These are phyloP conservation scores for Neosalanx taihuensis DNA, from an alignment of 2,797 vertebrate species.

Conservation along the genomic window DNA sequence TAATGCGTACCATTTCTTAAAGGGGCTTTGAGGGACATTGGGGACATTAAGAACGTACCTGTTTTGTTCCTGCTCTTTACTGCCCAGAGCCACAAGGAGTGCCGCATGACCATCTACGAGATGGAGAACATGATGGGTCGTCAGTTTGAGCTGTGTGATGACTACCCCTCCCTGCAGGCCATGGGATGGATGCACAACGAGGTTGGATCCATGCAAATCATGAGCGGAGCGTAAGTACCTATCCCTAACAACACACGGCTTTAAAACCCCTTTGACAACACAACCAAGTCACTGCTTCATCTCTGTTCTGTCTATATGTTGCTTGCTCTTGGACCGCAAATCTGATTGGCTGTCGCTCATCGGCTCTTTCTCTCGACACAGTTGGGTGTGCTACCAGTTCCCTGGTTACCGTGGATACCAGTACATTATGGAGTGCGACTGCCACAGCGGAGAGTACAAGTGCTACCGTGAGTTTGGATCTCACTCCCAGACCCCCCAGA, in stretches of 20 bases:
- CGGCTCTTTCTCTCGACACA: constrained; percentile 47
- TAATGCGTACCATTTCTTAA: not conserved
- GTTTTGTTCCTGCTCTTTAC: not conserved
- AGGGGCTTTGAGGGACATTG: too few relatives aligned
- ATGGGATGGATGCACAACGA: constrained; percentile 92
- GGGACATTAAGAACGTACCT: not conserved
- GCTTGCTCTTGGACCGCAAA: not conserved
- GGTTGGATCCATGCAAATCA: constrained; percentile 86
- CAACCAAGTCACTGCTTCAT: not conserved
- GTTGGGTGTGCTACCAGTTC: constrained; percentile 93
- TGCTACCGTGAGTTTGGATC: constrained; percentile 89
- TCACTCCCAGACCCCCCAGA: constrained; percentile 88
- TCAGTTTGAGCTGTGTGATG: constrained; percentile 87
- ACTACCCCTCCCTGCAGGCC: constrained; percentile 90
- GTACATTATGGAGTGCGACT: constrained; percentile 90
- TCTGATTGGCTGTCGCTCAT: constrained; percentile 1
- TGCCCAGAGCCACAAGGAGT: constrained; percentile 82
- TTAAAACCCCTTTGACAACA: not conserved
- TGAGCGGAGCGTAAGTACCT: constrained; percentile 86
- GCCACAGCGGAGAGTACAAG: constrained; percentile 86
- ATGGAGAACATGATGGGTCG: constrained; percentile 87
- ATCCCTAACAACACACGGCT: not conserved
- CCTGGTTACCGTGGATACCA: constrained; percentile 92
- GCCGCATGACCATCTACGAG: constrained; percentile 86
- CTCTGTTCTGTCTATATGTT: not conserved